Evolutionary conservation across 2,888 invertebrate species (phyloP), one percentile per base, ranked within the genome.

Genomic region (Machimus rusticus): DNA sequence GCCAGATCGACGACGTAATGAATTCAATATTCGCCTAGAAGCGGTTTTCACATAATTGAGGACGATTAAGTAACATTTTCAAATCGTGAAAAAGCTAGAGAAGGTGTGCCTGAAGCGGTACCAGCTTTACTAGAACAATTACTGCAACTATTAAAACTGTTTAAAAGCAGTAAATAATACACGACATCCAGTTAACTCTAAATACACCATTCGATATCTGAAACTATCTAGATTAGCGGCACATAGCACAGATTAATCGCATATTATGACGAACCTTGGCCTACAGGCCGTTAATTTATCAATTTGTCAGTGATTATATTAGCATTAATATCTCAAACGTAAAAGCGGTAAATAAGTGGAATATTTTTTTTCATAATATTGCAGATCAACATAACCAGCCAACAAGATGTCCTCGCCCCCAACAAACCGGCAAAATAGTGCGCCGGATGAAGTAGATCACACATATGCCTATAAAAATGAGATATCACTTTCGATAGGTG

Each of bases 391-490:
- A 84, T 34, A 87, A 88, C 28, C 88, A 77, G 81, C 86, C 86
- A 88, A 87, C 88, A 89, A 88, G 51, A 89, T 89, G 88, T 88
- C 76, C 85, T 88, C 88, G 86, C 88, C 87, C 78, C 88, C 88
- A 84, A 88, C 55, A 88, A 87, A 31, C 3, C 66, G 66, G 9
- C 66, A 66, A 66, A 66, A 66, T 66, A 66, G 66, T 66, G 84
- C 86, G 85, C 86, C 19, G 46, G 87, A 88, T 87, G 77, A 77
- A 76, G 78, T 87, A 28, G 88, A 88, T 86, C 86, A 89, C 19
- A 39, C 88, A n/a, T 89, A 89, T 85, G 86, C 89, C 6, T 89
- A 88, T 57, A 89, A 89, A 81, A 89, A 89, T 88, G 89, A 89
- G 86, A 88, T 89, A 14, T 89, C 89, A 39, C 74, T 89, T 34